Conservation (phyloP, 2,113 vertebrate species). For the Trematocara stigmaticum region DNA sequence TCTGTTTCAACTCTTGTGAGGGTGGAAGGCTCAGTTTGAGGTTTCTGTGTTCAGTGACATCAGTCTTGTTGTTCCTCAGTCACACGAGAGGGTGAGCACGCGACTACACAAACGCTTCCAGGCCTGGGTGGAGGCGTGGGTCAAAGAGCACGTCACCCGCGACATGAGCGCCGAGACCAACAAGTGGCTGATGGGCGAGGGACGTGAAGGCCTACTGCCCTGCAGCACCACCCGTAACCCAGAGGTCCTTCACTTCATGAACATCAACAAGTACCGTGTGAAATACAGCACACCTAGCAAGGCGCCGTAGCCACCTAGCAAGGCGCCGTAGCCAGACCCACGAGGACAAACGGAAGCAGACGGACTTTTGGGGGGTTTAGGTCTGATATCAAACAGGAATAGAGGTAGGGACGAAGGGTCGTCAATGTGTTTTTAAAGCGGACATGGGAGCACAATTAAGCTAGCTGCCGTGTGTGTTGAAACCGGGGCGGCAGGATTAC, state of each 20-base stretch:
- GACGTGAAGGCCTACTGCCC: slow-evolving; percentile 87
- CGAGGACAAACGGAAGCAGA: background rate
- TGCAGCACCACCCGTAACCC: slow-evolving; percentile 87
- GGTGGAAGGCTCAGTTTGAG: background rate
- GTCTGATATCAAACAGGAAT: slow-evolving; percentile 19
- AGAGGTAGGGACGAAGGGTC: slow-evolving; percentile 23
- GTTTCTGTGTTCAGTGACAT: background rate
- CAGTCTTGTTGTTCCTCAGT: slow-evolving; percentile 65
- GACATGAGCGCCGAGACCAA: slow-evolving; percentile 86
- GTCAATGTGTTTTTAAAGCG: slow-evolving; percentile 55
- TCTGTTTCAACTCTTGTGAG: background rate
- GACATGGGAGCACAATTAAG: slow-evolving; percentile 51
- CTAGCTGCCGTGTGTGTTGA: slow-evolving; percentile 50
- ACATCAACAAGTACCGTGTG: slow-evolving; percentile 96
- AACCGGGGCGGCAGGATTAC: slow-evolving; percentile 60
- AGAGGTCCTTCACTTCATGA: slow-evolving; percentile 90
- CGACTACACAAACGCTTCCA: slow-evolving; percentile 94
- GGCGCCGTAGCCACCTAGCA: slow-evolving; percentile 61
- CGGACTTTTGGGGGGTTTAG: slow-evolving; percentile 5
- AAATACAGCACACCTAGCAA: slow-evolving; percentile 75
- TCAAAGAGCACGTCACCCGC: slow-evolving; percentile 85
- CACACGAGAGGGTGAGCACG: slow-evolving; percentile 92
- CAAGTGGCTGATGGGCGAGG: slow-evolving; percentile 97
- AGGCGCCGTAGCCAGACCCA: background rate
- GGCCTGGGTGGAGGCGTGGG: slow-evolving; percentile 92